Conservation (phyloP, 2,113 vertebrate genomes). For the Pampusana beccarii region DNA sequence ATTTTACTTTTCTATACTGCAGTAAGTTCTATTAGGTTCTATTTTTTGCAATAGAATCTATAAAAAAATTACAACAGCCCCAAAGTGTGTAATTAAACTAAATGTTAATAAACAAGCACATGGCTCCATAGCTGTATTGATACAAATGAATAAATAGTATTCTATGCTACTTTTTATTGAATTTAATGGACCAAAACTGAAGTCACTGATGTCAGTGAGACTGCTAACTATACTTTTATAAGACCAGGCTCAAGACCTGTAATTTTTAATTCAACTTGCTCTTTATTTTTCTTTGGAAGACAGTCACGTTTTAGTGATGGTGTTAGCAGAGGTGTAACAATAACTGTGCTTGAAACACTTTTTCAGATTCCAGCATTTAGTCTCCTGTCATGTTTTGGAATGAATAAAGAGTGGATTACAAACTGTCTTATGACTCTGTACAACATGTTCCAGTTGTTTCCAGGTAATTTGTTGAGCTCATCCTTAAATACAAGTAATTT, state of each 20-base stretch:
- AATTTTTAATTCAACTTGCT: not conserved
- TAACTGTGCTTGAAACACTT: not conserved
- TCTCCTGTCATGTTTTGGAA: not conserved
- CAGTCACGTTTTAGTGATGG: not conserved
- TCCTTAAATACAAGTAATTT: not conserved
- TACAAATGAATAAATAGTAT: not conserved
- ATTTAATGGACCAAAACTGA: not conserved
- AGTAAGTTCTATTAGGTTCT: not conserved
- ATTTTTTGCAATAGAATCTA: not conserved
- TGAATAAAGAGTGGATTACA: not conserved
- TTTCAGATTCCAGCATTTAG: not conserved
- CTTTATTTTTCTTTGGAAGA: not conserved
- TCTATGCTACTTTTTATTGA: not conserved
- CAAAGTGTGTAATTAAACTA: not conserved
- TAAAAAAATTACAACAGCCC: not conserved
- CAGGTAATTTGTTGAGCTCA: not conserved
- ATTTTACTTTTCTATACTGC: not conserved
- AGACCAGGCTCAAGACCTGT: not conserved
- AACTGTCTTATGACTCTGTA: not conserved
- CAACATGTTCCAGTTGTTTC: not conserved
- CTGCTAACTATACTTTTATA: not conserved
- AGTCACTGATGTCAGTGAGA: not conserved
- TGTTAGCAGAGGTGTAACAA: not conserved
- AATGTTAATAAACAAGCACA: not conserved
- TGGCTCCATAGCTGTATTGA: not conserved